Conservation (phyloP, 2,797 vertebrate genomes). For the Protonibea diacanthus region DNA sequence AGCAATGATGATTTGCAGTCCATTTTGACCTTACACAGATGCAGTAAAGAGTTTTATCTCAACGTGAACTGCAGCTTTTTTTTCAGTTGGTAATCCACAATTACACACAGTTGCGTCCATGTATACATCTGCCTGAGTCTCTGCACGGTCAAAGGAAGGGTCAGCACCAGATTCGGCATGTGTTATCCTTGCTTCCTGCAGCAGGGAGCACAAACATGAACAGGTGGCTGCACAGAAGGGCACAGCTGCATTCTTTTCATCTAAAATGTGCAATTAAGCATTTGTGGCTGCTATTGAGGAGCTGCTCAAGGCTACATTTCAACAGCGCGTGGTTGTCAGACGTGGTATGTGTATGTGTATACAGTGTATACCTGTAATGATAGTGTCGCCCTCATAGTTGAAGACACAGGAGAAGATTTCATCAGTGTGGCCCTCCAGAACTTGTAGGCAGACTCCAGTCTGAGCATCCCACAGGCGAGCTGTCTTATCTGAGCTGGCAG, state of each 20-base stretch:
- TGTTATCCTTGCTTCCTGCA: conserved; percentile 96
- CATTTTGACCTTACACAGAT: conserved; percentile 1
- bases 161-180: conserved; percentile 95
- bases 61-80: neutral
- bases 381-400: conserved; percentile 93
- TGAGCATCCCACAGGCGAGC: conserved; percentile 93
- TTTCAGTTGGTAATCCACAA: conserved; percentile 1
- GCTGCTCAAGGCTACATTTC: conserved; percentile 25
- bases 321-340: conserved; percentile 8
- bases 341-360: conserved; percentile 7
- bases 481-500: conserved; percentile 93
- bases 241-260: conserved; percentile 47
- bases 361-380: conserved; percentile 92
- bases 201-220: conserved; percentile 59
- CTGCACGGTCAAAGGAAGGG: neutral
- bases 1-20: neutral
- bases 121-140: neutral
- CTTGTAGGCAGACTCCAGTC: conserved; percentile 91
- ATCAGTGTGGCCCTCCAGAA: conserved; percentile 91
- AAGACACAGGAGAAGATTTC: conserved; percentile 97
- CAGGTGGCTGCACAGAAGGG: conserved; percentile 56
- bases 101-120: conserved; percentile 5
- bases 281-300: conserved; percentile 21
- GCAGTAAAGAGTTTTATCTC: neutral
- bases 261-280: conserved; percentile 57